Base-by-base conservation (phyloP, 2,797 vertebrate genomes). In the Mustela erminea region DNA sequence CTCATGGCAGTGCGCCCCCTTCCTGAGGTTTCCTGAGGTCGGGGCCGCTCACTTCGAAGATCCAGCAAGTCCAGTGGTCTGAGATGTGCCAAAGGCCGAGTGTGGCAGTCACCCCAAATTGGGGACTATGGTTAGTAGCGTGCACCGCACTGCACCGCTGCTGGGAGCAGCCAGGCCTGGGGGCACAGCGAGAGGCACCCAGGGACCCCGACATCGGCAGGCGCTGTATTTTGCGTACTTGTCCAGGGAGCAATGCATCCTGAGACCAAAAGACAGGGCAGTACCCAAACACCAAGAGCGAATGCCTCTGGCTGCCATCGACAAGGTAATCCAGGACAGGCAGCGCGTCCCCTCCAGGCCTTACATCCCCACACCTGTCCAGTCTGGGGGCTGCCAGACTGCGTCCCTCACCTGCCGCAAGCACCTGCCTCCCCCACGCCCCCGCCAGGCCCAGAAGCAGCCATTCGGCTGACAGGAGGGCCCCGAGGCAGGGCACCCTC, bases 251-350 rank as follows among this genome's bases (percentile, higher is more conserved):
- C 38, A 9, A 3, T 3, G 74, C n/a, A 13, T 29, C 68, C 11
- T 11, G 38, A 25, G 43, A 32, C 49, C 58, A 52, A 32, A 75
- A 32, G 80, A 35, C 17, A 8, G 13, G 8, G 58, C 5, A 6
- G 27, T 23, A n/a, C 72, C 62, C 3, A 0, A 38, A n/a, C 5
- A 25, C 6, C 60, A 75, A 75, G 23, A 64, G 78, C 2, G 23
- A 41, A 10, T 0, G 43, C 7, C 14, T 5, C 62, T 77, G 35
- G 56, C 38, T 23, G 5, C 52, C 60, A 38, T 7, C 0, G 0
- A 49, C 25, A 27, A 46, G 27, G 54, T n/a, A 15, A 58, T 17
- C 60, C 52, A 60, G 64, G 25, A 23, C 23, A 74, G 25, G 87
- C 35, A 64, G 49, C 23, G 0, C 15, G 35, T 60, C 32, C 13